Conservation (phyloP, 2,797 vertebrate genomes). For the Gymnopithys bicolor region DNA sequence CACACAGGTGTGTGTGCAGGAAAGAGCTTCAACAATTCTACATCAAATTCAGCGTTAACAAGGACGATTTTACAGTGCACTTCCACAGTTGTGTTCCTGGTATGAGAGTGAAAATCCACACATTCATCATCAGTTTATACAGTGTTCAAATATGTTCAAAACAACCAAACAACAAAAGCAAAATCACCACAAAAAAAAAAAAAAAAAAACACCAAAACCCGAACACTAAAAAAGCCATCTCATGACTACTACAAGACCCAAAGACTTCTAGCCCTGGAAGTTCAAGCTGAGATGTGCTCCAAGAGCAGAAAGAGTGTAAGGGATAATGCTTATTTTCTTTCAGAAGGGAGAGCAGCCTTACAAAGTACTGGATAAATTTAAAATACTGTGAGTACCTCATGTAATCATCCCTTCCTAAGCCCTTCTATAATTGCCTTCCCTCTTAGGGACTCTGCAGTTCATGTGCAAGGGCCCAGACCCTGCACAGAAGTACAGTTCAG, state of each 20-base stretch:
- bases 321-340: fast-evolving
- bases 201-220: not conserved
- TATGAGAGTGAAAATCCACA: not conserved
- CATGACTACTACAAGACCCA: not conserved
- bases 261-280: not conserved
- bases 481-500: not conserved
- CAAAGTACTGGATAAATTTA: not conserved
- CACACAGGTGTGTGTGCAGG: fast-evolving
- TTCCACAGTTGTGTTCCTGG: not conserved
- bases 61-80: not conserved
- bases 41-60: not conserved
- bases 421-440: not conserved
- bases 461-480: not conserved
- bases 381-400: not conserved
- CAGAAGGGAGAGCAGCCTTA: not conserved
- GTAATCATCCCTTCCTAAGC: not conserved
- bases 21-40: not conserved
- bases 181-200: not conserved
- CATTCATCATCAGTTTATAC: fast-evolving
- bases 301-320: not conserved
- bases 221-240: no score
- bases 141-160: not conserved
- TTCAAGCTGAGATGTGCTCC: not conserved
- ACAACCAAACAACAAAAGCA: not conserved
- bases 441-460: not conserved